phyloP scores from a whole-genome alignment of 2,797 vertebrate species.

The Catamblyrhynchus diadema region DNA sequence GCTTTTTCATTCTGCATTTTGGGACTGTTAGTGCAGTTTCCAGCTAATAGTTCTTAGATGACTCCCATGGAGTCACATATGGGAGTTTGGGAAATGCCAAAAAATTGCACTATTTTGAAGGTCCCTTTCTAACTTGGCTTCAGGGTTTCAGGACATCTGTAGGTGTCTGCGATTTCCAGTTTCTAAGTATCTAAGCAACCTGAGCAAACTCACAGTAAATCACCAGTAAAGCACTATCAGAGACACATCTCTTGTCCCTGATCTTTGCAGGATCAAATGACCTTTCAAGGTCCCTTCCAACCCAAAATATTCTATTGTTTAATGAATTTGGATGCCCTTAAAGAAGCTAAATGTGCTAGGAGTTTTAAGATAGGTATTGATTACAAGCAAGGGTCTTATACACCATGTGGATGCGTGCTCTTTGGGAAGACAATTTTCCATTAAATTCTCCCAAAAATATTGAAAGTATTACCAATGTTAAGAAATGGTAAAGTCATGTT shows the following conservation, averaged over 20 bases:
- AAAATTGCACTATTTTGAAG: neutral
- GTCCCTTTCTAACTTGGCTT: neutral
- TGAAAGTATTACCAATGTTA: neutral
- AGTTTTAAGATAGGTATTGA: neutral
- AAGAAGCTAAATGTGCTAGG: neutral
- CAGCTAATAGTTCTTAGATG: neutral
- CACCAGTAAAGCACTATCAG: neutral
- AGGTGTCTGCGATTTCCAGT: neutral
- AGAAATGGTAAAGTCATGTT: neutral
- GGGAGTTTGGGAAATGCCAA: neutral
- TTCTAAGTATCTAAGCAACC: neutral
- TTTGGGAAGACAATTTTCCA: neutral
- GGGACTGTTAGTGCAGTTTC: neutral
- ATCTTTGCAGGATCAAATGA: neutral
- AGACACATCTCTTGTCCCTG: neutral
- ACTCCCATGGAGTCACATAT: too few species aligned
- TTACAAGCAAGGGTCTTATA: neutral
- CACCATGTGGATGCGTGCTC: fast-evolving
- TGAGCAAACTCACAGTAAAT: neutral
- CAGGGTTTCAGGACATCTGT: neutral
- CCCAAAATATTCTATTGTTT: neutral
- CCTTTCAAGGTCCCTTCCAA: neutral
- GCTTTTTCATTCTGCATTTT: neutral
- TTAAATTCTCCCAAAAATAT: neutral
- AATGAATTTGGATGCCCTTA: neutral